These are phyloP conservation scores for Ferrisia virgata DNA, from an alignment of 2,888 invertebrate species.

Conservation along the genomic window DNA sequence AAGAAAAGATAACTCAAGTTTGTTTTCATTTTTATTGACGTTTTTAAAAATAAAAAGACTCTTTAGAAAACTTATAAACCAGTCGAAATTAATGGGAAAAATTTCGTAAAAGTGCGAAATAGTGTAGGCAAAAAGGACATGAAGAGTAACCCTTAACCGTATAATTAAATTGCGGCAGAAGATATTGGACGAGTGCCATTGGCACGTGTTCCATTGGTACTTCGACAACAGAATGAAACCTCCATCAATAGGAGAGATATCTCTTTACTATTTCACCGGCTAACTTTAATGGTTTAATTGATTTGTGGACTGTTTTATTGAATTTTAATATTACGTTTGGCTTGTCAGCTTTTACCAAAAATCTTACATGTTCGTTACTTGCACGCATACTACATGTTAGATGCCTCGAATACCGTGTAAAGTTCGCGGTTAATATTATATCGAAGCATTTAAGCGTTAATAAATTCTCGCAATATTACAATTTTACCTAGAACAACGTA, in stretches of 20 bases:
- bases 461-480: background rate
- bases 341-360: background rate
- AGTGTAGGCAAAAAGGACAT: background rate
- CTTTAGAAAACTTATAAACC: constrained; percentile 22
- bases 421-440: background rate
- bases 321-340: constrained; percentile 5
- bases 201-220: constrained; percentile 36
- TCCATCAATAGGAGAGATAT: constrained; percentile 36
- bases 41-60: constrained; percentile 12
- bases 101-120: constrained; percentile 30
- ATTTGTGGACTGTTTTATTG: constrained; percentile 10
- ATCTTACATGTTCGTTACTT: background rate
- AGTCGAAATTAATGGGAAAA: constrained; percentile 35
- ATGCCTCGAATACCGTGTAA: background rate
- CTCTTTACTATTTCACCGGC: constrained; percentile 24
- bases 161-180: constrained; percentile 39
- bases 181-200: constrained; percentile 42
- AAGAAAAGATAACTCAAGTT: background rate
- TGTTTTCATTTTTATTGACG: constrained; percentile 24
- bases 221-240: constrained; percentile 42
- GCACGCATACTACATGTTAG: too few species aligned
- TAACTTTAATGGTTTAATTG: constrained; percentile 26
- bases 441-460: background rate
- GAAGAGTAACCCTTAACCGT: constrained; percentile 38
- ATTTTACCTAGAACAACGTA: background rate